These are phyloP conservation scores for Linyphia triangularis DNA, from an alignment of 2,888 invertebrate species.

Conservation along the genomic window DNA sequence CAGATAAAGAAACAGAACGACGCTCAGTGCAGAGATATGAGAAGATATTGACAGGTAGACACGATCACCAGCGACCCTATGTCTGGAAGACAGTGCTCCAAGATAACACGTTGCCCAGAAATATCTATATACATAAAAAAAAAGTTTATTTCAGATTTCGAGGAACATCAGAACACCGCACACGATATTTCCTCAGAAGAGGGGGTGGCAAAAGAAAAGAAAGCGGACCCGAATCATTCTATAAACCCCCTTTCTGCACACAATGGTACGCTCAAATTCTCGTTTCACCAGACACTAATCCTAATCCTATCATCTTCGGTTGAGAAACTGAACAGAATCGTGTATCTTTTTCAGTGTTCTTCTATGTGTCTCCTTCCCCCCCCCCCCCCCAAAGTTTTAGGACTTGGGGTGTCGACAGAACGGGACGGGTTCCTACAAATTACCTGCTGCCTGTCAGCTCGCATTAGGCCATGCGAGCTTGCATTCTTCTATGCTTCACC, in stretches of 20 bases:
- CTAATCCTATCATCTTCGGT: conserved; percentile 73
- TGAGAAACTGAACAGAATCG: conserved; percentile 63
- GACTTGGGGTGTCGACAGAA: conserved; percentile 57
- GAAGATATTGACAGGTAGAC: conserved; percentile 37
- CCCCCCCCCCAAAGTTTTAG: background rate
- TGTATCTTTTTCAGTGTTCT: conserved; percentile 67
- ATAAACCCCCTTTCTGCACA: conserved; percentile 43
- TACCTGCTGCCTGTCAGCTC: conserved; percentile 69
- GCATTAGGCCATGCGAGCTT: conserved; percentile 40
- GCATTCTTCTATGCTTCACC: background rate
- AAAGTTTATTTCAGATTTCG: background rate
- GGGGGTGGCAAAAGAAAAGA: background rate
- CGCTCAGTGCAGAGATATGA: conserved; percentile 41
- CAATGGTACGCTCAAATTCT: conserved; percentile 66
- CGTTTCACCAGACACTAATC: conserved; percentile 46
- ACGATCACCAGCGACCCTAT: conserved; percentile 10
- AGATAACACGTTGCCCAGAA: background rate
- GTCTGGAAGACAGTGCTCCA: conserved; percentile 4
- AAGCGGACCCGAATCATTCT: background rate
- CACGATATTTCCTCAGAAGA: conserved; percentile 7
- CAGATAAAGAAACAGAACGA: conserved; percentile 61
- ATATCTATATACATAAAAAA: background rate
- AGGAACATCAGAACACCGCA: background rate
- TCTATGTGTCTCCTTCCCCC: background rate
- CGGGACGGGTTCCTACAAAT: conserved; percentile 67